These are phyloP conservation scores for Sialis lutaria DNA, from an alignment of 2,888 invertebrate genomes.

Conservation along the genomic window DNA sequence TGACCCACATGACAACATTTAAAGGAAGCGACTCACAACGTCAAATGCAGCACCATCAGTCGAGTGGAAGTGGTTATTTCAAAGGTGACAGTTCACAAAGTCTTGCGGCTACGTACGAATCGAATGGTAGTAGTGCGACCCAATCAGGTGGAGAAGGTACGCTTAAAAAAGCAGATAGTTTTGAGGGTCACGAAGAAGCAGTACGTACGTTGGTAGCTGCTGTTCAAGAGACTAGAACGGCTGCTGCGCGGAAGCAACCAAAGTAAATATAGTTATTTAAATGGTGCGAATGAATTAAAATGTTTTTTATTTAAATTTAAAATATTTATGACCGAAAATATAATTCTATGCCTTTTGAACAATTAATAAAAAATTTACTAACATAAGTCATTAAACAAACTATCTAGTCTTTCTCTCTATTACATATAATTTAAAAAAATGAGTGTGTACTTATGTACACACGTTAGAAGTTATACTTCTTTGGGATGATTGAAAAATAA, in stretches of 20 bases:
- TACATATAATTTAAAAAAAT: no score
- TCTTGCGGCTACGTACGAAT: not conserved
- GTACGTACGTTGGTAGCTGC: conserved; percentile 47
- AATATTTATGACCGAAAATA: no score
- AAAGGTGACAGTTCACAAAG: conserved; percentile 6
- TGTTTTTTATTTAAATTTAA: no score
- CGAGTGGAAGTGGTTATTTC: not conserved
- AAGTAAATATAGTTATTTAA: no score
- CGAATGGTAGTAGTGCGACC: not conserved
- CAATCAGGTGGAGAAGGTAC: not conserved
- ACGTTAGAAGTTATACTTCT: no score
- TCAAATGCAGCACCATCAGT: not conserved
- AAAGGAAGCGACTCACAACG: not conserved
- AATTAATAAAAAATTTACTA: no score
- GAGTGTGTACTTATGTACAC: no score
- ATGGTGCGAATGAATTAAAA: no score
- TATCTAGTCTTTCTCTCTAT: no score
- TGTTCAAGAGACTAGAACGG: conserved; percentile 41
- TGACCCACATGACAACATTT: not conserved
- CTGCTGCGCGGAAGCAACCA: conserved; percentile 11
- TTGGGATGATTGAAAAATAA: no score
- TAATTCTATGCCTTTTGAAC: no score
- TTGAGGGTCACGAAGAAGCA: conserved; percentile 51
- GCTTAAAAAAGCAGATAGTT: conserved; percentile 44
- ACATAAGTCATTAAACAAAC: no score